Conservation (phyloP, 2,888 invertebrate species). For the Volucella inflata region DNA sequence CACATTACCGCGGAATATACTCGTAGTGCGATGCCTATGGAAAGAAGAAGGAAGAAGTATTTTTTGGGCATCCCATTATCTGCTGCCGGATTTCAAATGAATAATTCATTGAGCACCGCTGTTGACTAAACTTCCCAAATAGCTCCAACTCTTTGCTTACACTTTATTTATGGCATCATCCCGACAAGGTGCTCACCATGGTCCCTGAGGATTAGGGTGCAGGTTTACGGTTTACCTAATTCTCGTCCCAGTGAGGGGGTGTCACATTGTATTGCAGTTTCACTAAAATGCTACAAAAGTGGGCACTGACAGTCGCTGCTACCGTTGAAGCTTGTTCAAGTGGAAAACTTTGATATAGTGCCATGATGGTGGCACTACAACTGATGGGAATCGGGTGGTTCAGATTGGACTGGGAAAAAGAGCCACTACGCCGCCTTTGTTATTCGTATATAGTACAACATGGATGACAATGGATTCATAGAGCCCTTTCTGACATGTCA, state of each 20-base stretch:
- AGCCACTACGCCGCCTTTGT: conserved; percentile 27
- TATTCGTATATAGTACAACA: conserved; percentile 50
- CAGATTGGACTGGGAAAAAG: not conserved
- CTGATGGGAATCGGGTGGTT: too few species aligned
- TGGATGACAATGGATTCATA: conserved; percentile 53
- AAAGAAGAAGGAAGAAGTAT: not conserved
- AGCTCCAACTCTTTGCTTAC: conserved; percentile 60
- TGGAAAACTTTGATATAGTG: conserved; percentile 60
- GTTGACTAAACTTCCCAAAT: conserved; percentile 62
- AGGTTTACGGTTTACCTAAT: conserved; percentile 4
- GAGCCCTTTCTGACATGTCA: conserved; percentile 46
- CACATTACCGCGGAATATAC: not conserved
- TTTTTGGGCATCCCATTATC: not conserved
- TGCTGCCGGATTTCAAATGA: conserved; percentile 27
- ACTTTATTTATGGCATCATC: conserved; percentile 60
- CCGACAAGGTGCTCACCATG: not conserved
- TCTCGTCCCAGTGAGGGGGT: not conserved
- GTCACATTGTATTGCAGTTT: conserved; percentile 64
- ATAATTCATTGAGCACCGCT: conserved; percentile 64
- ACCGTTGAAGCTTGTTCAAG: conserved; percentile 49
- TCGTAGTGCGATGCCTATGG: conserved; percentile 9
- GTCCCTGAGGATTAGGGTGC: conserved; percentile 34
- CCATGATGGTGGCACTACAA: not conserved
- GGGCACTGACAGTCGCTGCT: conserved; percentile 20
- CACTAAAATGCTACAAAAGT: conserved; percentile 54